Evolutionary conservation across 2,797 vertebrate species (phyloP).

Genomic region (Sciurus carolinensis): DNA sequence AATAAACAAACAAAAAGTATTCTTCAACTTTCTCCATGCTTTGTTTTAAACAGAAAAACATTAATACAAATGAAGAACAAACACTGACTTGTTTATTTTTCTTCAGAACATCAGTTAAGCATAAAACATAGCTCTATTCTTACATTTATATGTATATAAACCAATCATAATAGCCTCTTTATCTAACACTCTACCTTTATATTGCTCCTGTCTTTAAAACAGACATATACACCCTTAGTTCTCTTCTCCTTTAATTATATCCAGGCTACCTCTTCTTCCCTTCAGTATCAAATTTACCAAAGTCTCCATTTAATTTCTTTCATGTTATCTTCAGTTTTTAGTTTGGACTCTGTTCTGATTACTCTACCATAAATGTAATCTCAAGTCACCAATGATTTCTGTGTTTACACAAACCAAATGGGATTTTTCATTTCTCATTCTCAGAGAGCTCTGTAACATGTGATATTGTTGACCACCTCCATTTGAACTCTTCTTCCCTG

Average conservation of each 20-base stretch:
- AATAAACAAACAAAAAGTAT: constrained; percentile 62
- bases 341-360: neutral
- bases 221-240: neutral
- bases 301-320: neutral
- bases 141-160: neutral
- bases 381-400: neutral
- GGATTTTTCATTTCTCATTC: neutral
- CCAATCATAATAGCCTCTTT: neutral
- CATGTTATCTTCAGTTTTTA: neutral
- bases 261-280: neutral
- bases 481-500: constrained; percentile 35
- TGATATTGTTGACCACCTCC: neutral
- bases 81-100: constrained; percentile 15
- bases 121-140: neutral
- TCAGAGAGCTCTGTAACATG: neutral
- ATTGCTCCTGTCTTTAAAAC: neutral
- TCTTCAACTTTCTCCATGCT: constrained; percentile 53
- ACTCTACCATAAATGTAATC: neutral
- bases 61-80: constrained; percentile 4
- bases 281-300: neutral
- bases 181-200: no score
- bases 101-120: constrained; percentile 61
- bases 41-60: constrained; percentile 60
- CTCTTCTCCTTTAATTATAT: neutral
- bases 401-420: neutral